phyloP scores from a whole-genome alignment of 2,797 vertebrate genomes.

The Tiaroga cobitis region DNA sequence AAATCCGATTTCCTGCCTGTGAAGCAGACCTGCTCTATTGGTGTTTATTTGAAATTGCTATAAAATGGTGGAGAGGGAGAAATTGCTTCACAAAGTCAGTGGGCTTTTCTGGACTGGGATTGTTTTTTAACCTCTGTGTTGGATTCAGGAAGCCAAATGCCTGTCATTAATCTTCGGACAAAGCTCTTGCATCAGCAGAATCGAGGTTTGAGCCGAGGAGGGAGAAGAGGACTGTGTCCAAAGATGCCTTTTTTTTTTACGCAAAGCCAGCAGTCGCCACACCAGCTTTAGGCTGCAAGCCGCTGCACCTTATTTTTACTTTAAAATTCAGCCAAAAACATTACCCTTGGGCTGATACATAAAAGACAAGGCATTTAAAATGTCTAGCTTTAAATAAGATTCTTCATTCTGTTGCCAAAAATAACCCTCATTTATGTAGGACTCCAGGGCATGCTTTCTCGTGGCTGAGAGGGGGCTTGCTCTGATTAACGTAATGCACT shows the following conservation, averaged over 20 bases:
- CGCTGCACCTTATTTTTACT: constrained; percentile 65
- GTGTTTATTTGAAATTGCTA: constrained; percentile 59
- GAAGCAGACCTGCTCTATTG: constrained; percentile 36
- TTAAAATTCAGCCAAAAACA: constrained; percentile 73
- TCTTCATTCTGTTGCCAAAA: constrained; percentile 76
- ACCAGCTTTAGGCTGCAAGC: constrained; percentile 20
- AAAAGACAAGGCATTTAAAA: constrained; percentile 79
- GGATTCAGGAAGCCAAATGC: constrained; percentile 70
- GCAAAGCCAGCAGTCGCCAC: constrained; percentile 7
- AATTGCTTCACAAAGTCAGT: constrained; percentile 63
- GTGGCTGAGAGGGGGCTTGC: constrained; percentile 71
- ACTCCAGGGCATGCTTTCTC: constrained; percentile 73
- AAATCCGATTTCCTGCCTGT: constrained; percentile 57
- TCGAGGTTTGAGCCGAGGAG: constrained; percentile 50
- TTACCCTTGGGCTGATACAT: constrained; percentile 69
- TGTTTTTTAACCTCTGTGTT: constrained; percentile 73
- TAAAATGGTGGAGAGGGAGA: constrained; percentile 59
- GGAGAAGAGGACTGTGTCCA: constrained; percentile 40
- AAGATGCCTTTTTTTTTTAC: constrained; percentile 21
- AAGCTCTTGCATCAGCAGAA: constrained; percentile 76
- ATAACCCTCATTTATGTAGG: constrained; percentile 78
- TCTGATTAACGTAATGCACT: constrained; percentile 69
- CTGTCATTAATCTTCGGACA: constrained; percentile 77
- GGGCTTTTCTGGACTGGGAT: constrained; percentile 68
- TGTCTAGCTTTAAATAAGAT: constrained; percentile 78